phyloP scores from a whole-genome alignment of 2,797 vertebrate species.

The Hypotaenidia okinawae region DNA sequence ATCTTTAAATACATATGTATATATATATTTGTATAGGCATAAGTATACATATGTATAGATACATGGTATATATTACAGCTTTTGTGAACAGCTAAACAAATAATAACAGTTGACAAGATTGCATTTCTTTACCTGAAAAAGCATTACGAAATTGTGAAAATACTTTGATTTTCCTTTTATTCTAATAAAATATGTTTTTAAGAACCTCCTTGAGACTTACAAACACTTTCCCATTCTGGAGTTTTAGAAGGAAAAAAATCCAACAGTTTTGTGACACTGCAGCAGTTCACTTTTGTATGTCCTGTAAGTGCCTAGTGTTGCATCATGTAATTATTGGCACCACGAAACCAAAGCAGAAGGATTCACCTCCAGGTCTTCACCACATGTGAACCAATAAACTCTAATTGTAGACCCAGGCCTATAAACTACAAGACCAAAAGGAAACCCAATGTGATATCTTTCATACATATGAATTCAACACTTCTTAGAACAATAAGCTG shows the following conservation, averaged over 20 bases:
- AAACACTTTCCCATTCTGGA: neutral
- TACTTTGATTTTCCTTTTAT: neutral
- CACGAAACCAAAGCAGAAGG: neutral
- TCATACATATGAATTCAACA: neutral
- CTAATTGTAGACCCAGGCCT: neutral
- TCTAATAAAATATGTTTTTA: neutral
- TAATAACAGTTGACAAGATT: fast-evolving
- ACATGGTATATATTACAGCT: neutral
- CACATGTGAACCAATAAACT: neutral
- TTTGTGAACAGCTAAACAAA: neutral
- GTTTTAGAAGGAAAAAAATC: neutral
- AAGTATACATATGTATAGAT: neutral
- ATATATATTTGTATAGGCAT: neutral
- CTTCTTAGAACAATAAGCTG: neutral
- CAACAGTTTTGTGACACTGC: neutral
- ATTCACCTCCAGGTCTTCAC: neutral
- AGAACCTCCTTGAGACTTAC: neutral
- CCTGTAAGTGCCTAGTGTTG: neutral
- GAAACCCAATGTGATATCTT: neutral
- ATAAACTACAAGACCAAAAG: neutral
- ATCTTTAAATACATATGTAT: neutral
- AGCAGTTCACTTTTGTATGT: neutral
- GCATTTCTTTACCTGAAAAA: neutral
- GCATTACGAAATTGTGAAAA: neutral
- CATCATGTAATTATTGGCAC: neutral